These are phyloP conservation scores for Phaethon lepturus DNA, from an alignment of 2,113 vertebrate genomes.

Conservation along the genomic window DNA sequence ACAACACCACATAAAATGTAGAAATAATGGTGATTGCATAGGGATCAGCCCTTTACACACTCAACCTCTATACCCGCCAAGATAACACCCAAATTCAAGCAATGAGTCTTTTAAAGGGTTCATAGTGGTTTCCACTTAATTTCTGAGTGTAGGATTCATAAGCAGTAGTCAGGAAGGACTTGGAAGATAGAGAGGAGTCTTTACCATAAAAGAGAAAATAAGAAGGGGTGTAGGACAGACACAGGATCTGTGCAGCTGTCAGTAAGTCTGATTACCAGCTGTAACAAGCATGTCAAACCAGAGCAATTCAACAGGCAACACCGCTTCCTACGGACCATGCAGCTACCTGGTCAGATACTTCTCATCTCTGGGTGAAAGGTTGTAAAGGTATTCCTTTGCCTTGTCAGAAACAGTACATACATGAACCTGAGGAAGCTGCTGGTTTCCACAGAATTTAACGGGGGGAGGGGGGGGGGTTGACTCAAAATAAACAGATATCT, in stretches of 20 bases:
- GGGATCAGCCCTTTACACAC: background rate
- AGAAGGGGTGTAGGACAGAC: background rate
- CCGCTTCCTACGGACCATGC: background rate
- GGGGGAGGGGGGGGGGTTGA: background rate
- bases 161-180: background rate
- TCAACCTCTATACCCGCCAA: background rate
- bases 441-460: background rate
- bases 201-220: background rate
- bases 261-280: background rate
- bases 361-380: background rate
- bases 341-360: background rate
- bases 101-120: background rate
- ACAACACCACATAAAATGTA: background rate
- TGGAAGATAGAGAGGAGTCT: background rate
- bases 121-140: background rate
- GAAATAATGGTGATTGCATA: background rate
- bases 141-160: background rate
- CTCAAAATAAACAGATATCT: background rate
- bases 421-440: background rate
- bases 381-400: background rate
- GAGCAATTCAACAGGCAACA: background rate
- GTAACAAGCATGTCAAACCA: background rate
- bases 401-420: background rate
- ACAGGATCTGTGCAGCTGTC: background rate
- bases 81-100: background rate